Percentiles rank a stretch among this genome's conserved stretches.
phyloP scores from a whole-genome alignment of 2,113 vertebrate genomes.

The Chionodraco myersi region DNA sequence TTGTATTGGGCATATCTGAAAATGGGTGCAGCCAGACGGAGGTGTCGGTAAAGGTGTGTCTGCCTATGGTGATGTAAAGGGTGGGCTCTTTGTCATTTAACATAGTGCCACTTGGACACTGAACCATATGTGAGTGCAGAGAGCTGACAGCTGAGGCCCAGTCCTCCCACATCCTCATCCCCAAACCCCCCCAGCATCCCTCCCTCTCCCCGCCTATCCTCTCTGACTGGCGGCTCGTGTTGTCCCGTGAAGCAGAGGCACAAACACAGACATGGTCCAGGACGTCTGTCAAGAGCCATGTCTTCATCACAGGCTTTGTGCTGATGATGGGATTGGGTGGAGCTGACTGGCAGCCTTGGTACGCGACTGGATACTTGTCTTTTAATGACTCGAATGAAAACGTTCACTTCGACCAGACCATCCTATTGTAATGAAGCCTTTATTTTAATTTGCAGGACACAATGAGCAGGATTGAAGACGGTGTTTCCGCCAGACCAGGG shows the following conservation, averaged over 20 bases:
- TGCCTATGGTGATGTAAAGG: conserved; percentile 58
- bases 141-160: conserved; percentile 77
- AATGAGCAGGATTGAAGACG: not conserved
- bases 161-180: conserved; percentile 58
- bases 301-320: conserved; percentile 69
- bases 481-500: no score
- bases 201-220: conserved; percentile 49
- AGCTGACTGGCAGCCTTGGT: conserved; percentile 8
- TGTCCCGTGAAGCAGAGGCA: conserved; percentile 59
- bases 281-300: conserved; percentile 61
- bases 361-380: conserved; percentile 12
- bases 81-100: conserved; percentile 75
- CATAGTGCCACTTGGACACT: conserved; percentile 69
- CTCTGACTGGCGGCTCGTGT: conserved; percentile 67
- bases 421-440: not conserved
- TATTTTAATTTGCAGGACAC: not conserved
- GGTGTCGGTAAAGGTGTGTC: conserved; percentile 58
- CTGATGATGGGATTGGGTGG: conserved; percentile 45
- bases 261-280: conserved; percentile 66
- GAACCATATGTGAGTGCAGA: conserved; percentile 74
- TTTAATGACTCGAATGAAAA: conserved; percentile 8
- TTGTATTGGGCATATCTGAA: conserved; percentile 42
- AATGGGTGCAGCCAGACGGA: conserved; percentile 43
- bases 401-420: not conserved
- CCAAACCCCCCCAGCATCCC: conserved; percentile 44